Base-by-base conservation (phyloP, 2,113 vertebrate genomes). In the Boulengerochromis microlepis region DNA sequence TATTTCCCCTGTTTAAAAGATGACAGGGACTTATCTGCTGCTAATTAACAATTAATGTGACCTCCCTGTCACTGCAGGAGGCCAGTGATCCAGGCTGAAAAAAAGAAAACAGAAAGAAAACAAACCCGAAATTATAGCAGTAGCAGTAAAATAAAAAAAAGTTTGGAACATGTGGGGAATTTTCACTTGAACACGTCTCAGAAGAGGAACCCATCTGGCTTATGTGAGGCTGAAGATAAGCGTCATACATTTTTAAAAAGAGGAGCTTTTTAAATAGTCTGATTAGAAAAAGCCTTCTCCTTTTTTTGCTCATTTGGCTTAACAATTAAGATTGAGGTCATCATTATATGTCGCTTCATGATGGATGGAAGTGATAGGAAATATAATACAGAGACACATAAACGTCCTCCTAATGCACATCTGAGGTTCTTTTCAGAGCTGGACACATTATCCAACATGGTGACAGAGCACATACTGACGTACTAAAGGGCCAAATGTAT, bases 91-190 rank as follows among this genome's bases (percentile, higher is more conserved):
- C 71, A 31, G 45, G 26, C 26, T 50, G 0, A 50, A 78, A 78
- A 31, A 29, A 31, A 19, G 4, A 50, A 13, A 76, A 76, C 45
- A 26, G 6, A 47, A 47, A 47, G 40, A 26, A 76, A 76, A 29
- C 69, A 0, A 47, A 31, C 24, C 42, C 0, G 0, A 19, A 1
- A 50, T 31, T 29, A 2, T 19, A 52, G 0, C 4, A 31, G 42
- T 50, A 78, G 6, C 0, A 78, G 42, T 50, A 78, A 31, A 31
- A 50, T 78, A 7, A 40, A 22, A 38, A 66, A 40, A 9, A n/a
- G 7, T 31, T 19, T 78, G 74, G 0, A 78, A 31, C 1, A 50
- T 78, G 45, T 78, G 16, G 26, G 10, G 1, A 78, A 76, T 29
- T 76, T 76, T 47, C 16, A 31, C 15, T 4, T 8, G 6, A 76